These are phyloP conservation scores for Lottia scabra DNA, from an alignment of 2,888 invertebrate genomes.

Conservation along the genomic window DNA sequence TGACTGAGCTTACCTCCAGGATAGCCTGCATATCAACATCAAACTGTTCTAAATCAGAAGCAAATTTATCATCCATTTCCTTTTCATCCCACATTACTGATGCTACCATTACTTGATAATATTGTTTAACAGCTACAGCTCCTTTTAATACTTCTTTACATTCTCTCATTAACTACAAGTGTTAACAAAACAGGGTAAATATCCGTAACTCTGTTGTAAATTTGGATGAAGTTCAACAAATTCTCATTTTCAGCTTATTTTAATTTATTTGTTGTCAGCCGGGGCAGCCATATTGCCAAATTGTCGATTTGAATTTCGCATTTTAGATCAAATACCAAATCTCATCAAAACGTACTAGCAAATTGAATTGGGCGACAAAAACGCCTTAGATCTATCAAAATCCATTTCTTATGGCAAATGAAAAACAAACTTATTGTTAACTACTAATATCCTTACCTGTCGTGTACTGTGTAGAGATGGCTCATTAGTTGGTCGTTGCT, in stretches of 20 bases:
- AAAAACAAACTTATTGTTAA: too few species aligned
- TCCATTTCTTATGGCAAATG: too few species aligned
- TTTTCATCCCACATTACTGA: slow-evolving; percentile 62
- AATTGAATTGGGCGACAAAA: too few species aligned
- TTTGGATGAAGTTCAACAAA: too few species aligned
- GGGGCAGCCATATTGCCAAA: too few species aligned
- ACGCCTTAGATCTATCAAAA: too few species aligned
- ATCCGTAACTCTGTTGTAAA: too few species aligned
- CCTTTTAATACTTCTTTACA: slow-evolving; percentile 89
- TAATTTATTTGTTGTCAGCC: too few species aligned
- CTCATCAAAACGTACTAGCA: too few species aligned
- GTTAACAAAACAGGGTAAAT: neutral
- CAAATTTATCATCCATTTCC: slow-evolving; percentile 50
- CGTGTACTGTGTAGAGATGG: slow-evolving; percentile 89
- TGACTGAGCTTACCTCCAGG: slow-evolving; percentile 74
- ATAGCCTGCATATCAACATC: slow-evolving; percentile 82
- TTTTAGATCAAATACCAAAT: too few species aligned
- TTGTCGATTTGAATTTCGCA: too few species aligned
- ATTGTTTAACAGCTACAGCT: slow-evolving; percentile 84
- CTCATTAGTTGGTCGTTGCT: slow-evolving; percentile 72
- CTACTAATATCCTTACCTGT: slow-evolving; percentile 73
- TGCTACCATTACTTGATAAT: slow-evolving; percentile 72
- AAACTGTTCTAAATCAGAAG: slow-evolving; percentile 74
- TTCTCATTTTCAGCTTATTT: too few species aligned
- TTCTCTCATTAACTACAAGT: slow-evolving; percentile 82